phyloP scores from a whole-genome alignment of 1,140 invertebrate species.

The Tenebrio molitor region DNA sequence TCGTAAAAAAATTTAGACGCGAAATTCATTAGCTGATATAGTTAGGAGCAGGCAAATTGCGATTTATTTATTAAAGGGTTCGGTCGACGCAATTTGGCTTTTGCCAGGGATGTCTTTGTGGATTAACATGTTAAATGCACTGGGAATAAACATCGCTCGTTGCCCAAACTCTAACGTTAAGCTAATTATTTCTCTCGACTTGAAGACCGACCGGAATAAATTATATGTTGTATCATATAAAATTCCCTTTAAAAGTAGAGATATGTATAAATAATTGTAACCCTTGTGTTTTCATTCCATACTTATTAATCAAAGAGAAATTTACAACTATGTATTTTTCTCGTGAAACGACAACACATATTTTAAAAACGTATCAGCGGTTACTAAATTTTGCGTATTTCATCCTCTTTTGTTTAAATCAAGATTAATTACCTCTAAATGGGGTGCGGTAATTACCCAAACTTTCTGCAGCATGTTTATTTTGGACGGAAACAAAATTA shows the following conservation, averaged over 20 bases:
- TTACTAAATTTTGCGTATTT: slow-evolving; percentile 17
- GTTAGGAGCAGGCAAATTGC: neutral
- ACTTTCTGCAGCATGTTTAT: slow-evolving; percentile 9
- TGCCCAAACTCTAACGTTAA: slow-evolving; percentile 11
- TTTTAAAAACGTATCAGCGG: neutral
- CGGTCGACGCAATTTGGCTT: slow-evolving; percentile 11
- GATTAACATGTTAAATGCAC: slow-evolving; percentile 27
- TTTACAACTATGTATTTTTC: too few species aligned
- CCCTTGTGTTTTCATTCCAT: too few species aligned
- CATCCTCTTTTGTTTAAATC: slow-evolving; percentile 18
- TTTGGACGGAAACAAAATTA: slow-evolving; percentile 16
- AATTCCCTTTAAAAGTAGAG: slow-evolving; percentile 24
- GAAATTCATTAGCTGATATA: too few species aligned
- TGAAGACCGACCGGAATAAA: slow-evolving; percentile 24
- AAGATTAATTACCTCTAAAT: slow-evolving; percentile 31
- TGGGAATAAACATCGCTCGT: slow-evolving; percentile 30
- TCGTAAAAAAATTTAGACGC: too few species aligned
- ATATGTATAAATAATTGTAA: slow-evolving; percentile 15
- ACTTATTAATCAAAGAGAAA: slow-evolving; percentile 11
- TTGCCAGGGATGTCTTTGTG: slow-evolving; percentile 4
- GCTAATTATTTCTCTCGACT: slow-evolving; percentile 30
- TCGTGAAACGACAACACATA: neutral
- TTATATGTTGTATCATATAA: slow-evolving; percentile 33
- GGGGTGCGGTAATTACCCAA: slow-evolving; percentile 6
- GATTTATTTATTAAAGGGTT: slow-evolving; percentile 9